phyloP scores from a whole-genome alignment of 53 echinoderm and acorn worm genomes.

The Holothuria scabra region DNA sequence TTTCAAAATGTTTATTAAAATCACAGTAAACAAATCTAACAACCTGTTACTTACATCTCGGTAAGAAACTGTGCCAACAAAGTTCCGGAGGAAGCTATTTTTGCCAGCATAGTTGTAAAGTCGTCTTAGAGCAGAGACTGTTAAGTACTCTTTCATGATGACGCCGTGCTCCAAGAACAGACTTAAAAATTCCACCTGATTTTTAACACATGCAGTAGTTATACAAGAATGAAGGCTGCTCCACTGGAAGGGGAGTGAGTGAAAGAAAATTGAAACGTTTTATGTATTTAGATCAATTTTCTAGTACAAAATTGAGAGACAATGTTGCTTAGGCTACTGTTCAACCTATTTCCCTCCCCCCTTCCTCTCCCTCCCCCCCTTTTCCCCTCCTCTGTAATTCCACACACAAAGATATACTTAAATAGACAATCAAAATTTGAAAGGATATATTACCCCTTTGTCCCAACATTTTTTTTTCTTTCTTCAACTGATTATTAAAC shows the following conservation, averaged over 20 bases:
- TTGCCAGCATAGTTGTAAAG: slow-evolving; percentile 77
- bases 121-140: slow-evolving; percentile 72
- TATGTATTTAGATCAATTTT: background rate
- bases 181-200: slow-evolving; percentile 80
- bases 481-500: too few relatives aligned
- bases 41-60: slow-evolving; percentile 20
- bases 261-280: background rate
- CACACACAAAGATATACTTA: too few relatives aligned
- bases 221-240: slow-evolving; percentile 73
- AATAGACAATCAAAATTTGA: too few relatives aligned
- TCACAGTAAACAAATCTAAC: too few relatives aligned
- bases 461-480: too few relatives aligned
- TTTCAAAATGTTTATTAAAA: background rate
- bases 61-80: slow-evolving; percentile 31
- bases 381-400: too few relatives aligned
- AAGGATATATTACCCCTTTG: too few relatives aligned
- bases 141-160: slow-evolving; percentile 88
- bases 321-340: too few relatives aligned
- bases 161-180: slow-evolving; percentile 87
- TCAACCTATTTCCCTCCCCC: too few relatives aligned
- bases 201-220: slow-evolving; percentile 78
- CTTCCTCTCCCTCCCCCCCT: too few relatives aligned
- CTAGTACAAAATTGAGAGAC: too few relatives aligned
- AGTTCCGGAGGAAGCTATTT: slow-evolving; percentile 35
- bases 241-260: slow-evolving; percentile 33